Base-by-base conservation (phyloP, 1,140 invertebrate genomes). In the Pseudomyrmex sp. region DNA sequence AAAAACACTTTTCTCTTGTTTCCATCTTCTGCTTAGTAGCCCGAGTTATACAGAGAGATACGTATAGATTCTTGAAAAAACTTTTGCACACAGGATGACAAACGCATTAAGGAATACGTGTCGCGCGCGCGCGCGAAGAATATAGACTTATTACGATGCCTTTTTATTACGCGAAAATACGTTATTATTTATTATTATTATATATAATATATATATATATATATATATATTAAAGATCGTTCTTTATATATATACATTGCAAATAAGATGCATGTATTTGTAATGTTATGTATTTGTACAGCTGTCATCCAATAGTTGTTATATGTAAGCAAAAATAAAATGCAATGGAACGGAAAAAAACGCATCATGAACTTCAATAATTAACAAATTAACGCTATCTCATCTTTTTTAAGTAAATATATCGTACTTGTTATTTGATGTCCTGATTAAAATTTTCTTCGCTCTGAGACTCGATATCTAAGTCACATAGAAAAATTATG, bases 251-350 rank as follows among this genome's bases (percentile, higher is more conserved):
- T 15, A n/a, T 54, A 44, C n/a, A 15, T 56, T 26, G 26, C 52
- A 73, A 72, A 59, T 46, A 18, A 61, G 59, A 82, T 35, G 35
- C 35, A 35, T 35, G 35, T 35, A 35, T 35, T 35, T 35, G 35
- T 35, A 35, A 35, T 35, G 26, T 74, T 82, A 62, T 74, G 68
- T 74, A 82, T 62, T 54, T 82, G 59, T 82, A 72, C 70, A 82
- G 58, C 26, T 82, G 18, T 72, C 56, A 44, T 74, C 2, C 13
- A 73, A 73, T 62, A 74, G 20, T 82, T 56, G 48, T 72, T 73
- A 82, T 63, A 73, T 63, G 68, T 61, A 35, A 79, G 10, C 7
- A 26, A 74, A 62, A 82, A 82, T 82, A 73, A 82, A 82, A 82
- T 74, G n/a, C 48, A 82, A 72, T 26, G 35, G 23, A 61, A 70